Conservation (phyloP, 1,140 invertebrate genomes). For the Rhagoletis zephyria region DNA sequence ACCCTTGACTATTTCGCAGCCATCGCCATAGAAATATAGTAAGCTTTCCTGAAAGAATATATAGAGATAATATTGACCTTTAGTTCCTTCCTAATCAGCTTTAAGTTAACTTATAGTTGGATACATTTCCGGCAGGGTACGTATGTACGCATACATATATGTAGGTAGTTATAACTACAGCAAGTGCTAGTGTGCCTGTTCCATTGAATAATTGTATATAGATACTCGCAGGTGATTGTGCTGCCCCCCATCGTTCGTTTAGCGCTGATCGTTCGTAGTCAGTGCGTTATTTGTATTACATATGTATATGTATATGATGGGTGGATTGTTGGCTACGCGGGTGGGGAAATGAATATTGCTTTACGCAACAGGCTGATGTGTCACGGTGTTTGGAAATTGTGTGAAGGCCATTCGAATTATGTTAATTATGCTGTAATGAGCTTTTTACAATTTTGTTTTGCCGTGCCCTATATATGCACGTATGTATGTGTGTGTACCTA, state of each 20-base stretch:
- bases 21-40: too few relatives aligned
- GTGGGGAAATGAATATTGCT: not conserved
- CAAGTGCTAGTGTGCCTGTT: not conserved
- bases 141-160: too few relatives aligned
- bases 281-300: not conserved
- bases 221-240: conserved; percentile 1
- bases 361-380: conserved; percentile 33
- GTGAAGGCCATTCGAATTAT: conserved; percentile 53
- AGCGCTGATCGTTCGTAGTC: not conserved
- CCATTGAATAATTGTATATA: not conserved
- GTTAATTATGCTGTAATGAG: not conserved
- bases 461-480: not conserved
- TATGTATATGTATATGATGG: not conserved
- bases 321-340: not conserved
- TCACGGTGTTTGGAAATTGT: conserved; percentile 45
- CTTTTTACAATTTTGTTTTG: too few relatives aligned
- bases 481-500: not conserved
- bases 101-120: too few relatives aligned
- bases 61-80: too few relatives aligned
- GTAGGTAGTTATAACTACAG: too few relatives aligned
- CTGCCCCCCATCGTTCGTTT: conserved; percentile 3
- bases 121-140: too few relatives aligned
- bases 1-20: too few relatives aligned
- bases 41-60: too few relatives aligned
- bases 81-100: too few relatives aligned